phyloP scores from a whole-genome alignment of 2,797 vertebrate genomes.

The Danio albolineatus region DNA sequence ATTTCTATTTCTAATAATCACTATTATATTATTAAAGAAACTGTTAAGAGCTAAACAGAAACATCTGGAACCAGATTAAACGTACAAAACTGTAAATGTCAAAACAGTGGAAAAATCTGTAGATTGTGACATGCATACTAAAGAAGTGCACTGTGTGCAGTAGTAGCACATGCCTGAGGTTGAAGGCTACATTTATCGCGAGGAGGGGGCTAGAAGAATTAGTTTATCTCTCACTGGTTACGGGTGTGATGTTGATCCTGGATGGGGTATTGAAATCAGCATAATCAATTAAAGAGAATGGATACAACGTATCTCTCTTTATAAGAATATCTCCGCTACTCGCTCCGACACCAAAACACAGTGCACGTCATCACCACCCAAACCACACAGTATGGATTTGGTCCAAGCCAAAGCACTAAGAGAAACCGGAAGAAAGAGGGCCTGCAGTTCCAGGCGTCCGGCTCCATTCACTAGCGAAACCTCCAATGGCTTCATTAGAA shows the following conservation, averaged over 20 bases:
- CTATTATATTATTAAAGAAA: background rate
- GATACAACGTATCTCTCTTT: conserved; percentile 15
- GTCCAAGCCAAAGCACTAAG: conserved; percentile 66
- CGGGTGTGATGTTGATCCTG: background rate
- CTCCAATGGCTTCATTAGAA: conserved; percentile 94
- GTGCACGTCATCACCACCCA: conserved; percentile 53
- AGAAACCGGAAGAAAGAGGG: conserved; percentile 73
- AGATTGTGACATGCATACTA: background rate
- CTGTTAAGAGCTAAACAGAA: background rate
- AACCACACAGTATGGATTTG: conserved; percentile 62
- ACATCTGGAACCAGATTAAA: background rate
- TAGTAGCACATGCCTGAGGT: background rate
- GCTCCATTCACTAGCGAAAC: conserved; percentile 83
- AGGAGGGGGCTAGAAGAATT: background rate
- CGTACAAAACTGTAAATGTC: background rate
- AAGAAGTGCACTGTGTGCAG: background rate
- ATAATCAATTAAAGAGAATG: conserved; percentile 16
- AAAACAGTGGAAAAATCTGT: background rate
- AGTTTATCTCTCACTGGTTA: background rate
- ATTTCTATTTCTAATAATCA: background rate
- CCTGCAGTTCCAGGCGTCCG: conserved; percentile 77
- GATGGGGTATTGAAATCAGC: conserved; percentile 11
- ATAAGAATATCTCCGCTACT: conserved; percentile 9
- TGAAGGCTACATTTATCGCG: background rate
- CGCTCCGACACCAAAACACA: conserved; percentile 18